Evolutionary conservation across 2,113 vertebrate species (phyloP), one percentile per base, ranked within the genome.

Genomic region (Serinus canaria): DNA sequence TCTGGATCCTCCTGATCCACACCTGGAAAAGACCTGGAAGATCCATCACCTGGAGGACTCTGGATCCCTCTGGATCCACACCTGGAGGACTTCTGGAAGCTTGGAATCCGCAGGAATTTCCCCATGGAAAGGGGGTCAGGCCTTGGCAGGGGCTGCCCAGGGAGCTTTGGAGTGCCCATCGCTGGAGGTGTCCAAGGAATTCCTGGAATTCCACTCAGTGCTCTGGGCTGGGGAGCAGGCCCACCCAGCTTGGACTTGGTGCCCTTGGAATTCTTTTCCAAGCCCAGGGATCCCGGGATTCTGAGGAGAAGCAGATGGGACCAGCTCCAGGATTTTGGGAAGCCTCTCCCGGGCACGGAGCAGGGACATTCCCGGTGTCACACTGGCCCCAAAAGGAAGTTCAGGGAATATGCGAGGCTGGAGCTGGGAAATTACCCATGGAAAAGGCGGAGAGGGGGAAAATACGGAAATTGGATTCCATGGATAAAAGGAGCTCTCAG

Each of bases 81-180:
- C 39, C 19, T 25, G 43, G 43, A 13, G 43, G 15, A 24, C 5
- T 53, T 22, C 21, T 18, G 28, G 35, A 18, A 49, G 9, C 22
- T 49, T 21, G 52, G 39, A 15, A 56, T 44, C 31, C 5, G 1
- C 30, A 21, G 69, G 50, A 25, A 73, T 73, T 73, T 16, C 35
- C 10, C 68, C 47, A 39, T 39, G 68, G 47, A 13, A 52, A 70
- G 47, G 35, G 14, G 5, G 3, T 13, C 47, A 16, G 67, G n/a
- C 5, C 44, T 15, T 8, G 44, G 44, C 18, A 37, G n/a, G 18
- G 18, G 46, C n/a, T 28, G 67, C n/a, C 67, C n/a, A 50, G 25
- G 66, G 25, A 69, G 18, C 0, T 28, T 37, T 21, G n/a, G 18
- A 15, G 7, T 15, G 0, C 7, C 18, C 25, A 22, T 21, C 46